Conservation (phyloP, 2,113 vertebrate species). For the human region DNA sequence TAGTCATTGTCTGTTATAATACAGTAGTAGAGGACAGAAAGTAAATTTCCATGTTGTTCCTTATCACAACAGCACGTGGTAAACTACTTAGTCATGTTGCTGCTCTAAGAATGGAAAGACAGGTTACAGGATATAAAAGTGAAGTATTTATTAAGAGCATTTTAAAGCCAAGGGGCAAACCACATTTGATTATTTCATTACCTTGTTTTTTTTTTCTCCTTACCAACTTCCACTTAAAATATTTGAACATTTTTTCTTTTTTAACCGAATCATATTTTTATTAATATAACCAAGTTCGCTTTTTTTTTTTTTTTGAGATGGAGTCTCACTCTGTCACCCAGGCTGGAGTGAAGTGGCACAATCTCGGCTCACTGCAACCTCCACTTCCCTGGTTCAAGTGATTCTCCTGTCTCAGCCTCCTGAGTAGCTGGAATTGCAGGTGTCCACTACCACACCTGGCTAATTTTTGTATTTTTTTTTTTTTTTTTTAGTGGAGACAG, state of each 20-base stretch:
- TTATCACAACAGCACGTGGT: not conserved
- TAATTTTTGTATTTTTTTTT: not conserved
- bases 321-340: not conserved
- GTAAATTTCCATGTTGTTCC: not conserved
- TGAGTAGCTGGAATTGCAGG: not conserved
- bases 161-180: not conserved
- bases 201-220: not conserved
- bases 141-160: not conserved
- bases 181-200: not conserved
- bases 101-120: not conserved
- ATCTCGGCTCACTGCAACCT: no score
- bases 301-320: not conserved
- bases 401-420: not conserved
- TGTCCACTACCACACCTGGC: not conserved
- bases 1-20: not conserved
- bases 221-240: not conserved
- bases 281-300: not conserved
- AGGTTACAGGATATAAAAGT: not conserved
- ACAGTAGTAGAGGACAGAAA: not conserved
- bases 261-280: constrained; percentile 26
- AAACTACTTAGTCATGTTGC: not conserved
- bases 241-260: not conserved
- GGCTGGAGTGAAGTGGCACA: not conserved
- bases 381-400: not conserved
- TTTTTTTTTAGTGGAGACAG: not conserved